Conservation (phyloP, 2,113 vertebrate genomes). For the Hippopotamus amphibius region DNA sequence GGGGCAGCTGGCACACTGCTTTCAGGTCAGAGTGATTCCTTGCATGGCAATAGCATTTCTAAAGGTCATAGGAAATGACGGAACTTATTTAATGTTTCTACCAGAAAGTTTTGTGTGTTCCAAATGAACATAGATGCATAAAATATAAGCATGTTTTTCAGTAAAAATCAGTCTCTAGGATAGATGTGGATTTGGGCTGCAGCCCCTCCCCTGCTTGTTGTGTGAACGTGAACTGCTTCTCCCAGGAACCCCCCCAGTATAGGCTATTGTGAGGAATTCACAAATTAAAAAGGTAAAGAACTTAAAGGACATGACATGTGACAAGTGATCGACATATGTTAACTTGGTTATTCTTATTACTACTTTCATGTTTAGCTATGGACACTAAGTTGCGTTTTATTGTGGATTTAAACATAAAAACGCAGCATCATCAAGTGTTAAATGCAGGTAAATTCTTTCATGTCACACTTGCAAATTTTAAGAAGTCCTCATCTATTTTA, state of each 20-base stretch:
- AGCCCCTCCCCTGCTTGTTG: not conserved
- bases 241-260: not conserved
- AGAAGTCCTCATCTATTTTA: not conserved
- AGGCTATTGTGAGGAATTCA: not conserved
- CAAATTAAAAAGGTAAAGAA: not conserved
- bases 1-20: not conserved
- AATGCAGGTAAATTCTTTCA: not conserved
- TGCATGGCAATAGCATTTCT: not conserved
- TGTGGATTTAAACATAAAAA: not conserved
- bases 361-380: not conserved
- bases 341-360: not conserved
- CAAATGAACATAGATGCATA: not conserved
- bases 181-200: not conserved
- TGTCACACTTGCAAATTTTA: not conserved
- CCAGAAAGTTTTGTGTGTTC: not conserved
- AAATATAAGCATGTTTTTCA: not conserved
- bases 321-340: not conserved
- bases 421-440: not conserved
- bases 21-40: not conserved
- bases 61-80: not conserved
- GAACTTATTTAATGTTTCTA: not conserved
- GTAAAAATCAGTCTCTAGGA: not conserved
- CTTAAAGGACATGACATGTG: not conserved
- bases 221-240: not conserved
- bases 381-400: not conserved